Evolutionary conservation across 2,797 vertebrate genomes (phyloP).

Genomic region (Malurus splendens): DNA sequence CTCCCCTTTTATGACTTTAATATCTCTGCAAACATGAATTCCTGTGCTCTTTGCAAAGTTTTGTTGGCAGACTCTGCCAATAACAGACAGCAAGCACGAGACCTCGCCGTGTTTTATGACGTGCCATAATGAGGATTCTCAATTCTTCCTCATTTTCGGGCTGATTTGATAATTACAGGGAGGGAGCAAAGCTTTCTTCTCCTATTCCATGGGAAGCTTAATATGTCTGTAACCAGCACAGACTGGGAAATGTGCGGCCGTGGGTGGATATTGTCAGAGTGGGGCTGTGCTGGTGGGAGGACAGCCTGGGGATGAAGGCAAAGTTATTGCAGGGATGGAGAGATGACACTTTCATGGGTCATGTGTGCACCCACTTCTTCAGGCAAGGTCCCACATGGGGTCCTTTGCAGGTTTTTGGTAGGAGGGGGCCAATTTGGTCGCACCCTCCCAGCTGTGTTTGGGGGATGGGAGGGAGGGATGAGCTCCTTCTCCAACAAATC

Average conservation of each 20-base stretch:
- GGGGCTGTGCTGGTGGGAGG: neutral
- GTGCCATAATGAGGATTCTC: conserved; percentile 54
- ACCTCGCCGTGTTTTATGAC: conserved; percentile 45
- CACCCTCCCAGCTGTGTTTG: rapidly evolving
- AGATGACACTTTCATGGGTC: neutral
- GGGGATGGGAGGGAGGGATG: neutral
- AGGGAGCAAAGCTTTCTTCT: conserved; percentile 17
- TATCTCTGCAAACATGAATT: conserved; percentile 58
- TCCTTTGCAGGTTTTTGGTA: neutral
- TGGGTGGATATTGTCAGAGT: rapidly evolving
- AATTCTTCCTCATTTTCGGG: conserved; percentile 12
- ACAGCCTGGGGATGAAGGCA: neutral
- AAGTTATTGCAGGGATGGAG: neutral
- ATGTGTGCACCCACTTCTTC: neutral
- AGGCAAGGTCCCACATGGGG: neutral
- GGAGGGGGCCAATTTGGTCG: neutral
- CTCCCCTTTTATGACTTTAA: conserved; percentile 63
- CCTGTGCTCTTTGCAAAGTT: conserved; percentile 39
- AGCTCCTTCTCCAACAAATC: neutral
- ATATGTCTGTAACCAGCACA: neutral
- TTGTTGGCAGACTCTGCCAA: conserved; percentile 20
- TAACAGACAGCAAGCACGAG: conserved; percentile 1
- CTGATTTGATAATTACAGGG: conserved; percentile 57
- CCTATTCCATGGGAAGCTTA: neutral
- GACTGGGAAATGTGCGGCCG: neutral